Base-by-base conservation (phyloP, 2,113 vertebrate genomes). In the Saimiri boliviensis region DNA sequence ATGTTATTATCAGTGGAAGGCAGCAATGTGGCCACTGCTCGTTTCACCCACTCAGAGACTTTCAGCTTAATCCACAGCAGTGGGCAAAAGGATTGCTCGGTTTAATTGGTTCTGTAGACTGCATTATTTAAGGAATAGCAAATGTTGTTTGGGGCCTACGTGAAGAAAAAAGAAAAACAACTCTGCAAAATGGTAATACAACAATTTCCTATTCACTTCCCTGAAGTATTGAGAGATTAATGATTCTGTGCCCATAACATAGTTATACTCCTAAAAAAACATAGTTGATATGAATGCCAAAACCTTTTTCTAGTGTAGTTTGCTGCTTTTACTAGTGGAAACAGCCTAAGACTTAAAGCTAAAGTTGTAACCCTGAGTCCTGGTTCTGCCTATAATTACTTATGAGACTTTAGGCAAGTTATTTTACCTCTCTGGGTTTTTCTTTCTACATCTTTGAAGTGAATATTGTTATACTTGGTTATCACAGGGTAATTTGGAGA, bases 401-500 rank as follows among this genome's bases (percentile, higher is more conserved):
- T 93, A 20, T 11, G 42, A 95, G 77, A 79, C 58, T 91, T 91
- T 79, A 82, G 21, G 73, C 11, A 70, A 92, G 37, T 83, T 91
- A 82, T 71, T 91, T 95, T 89, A 80, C 47, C 32, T 88, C 63
- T 79, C 32, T 79, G 17, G 37, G 58, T 10, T 80, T 87, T 88
- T 83, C 11, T 76, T 96, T 91, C 47, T 86, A 40, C 21, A 80
- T 80, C 32, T 94, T 91, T 94, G 86, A 91, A 95, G 93, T 89
- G 16, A 70, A 91, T 91, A 73, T 79, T 88, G 35, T 93, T 66
- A 76, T 70, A 56, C 8, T 76, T n/a, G 89, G n/a, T n/a, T 11
- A 4, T 89, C 66, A 56, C 19, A 83, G 23, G 11, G 32, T 84
- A 83, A 47, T 95, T 96, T 70, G 16, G 54, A 95, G 6, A 94